A percentile compares a stretch with the other conserved stretches of the same genome.
These are phyloP conservation scores for Pseudomyrmex sp. DNA, from an alignment of 1,140 invertebrate species.

Conservation along the genomic window DNA sequence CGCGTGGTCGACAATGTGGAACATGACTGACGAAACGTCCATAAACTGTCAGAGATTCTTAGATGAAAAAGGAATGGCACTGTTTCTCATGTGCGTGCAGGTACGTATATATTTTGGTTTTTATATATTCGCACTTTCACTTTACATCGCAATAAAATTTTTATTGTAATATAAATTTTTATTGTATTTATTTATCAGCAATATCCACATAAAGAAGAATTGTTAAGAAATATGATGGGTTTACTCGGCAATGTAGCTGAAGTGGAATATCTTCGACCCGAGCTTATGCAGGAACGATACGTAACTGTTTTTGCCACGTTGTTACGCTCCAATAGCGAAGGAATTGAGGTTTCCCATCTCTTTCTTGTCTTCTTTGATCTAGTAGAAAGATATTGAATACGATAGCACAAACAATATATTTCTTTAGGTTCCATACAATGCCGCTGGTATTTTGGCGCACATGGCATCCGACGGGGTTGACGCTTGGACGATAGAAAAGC, in stretches of 20 bases:
- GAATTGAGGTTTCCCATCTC: constrained; percentile 92
- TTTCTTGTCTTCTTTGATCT: not conserved
- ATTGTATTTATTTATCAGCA: constrained; percentile 85
- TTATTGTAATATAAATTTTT: not conserved
- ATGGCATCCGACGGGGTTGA: constrained; percentile 96
- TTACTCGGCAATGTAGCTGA: constrained; percentile 98
- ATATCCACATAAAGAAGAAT: constrained; percentile 94
- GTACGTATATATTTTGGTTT: constrained; percentile 81
- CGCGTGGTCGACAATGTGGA: constrained; percentile 99
- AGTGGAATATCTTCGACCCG: constrained; percentile 92
- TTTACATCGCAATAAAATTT: constrained; percentile 40
- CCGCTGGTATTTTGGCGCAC: constrained; percentile 97
- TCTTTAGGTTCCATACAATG: constrained; percentile 96
- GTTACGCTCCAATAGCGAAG: constrained; percentile 94
- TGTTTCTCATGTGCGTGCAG: constrained; percentile 94
- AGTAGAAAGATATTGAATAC: not conserved
- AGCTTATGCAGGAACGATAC: constrained; percentile 94
- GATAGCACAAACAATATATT: not conserved
- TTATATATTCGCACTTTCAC: not conserved
- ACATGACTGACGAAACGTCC: constrained; percentile 98
- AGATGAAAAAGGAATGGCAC: constrained; percentile 93
- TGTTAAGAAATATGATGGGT: constrained; percentile 98
- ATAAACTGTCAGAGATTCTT: constrained; percentile 96
- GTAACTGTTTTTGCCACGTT: constrained; percentile 94
- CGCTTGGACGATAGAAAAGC: constrained; percentile 92